Percentiles rank a stretch among this genome's conserved stretches.
phyloP scores from a whole-genome alignment of 2,888 invertebrate species.

The Apotomis capreana region DNA sequence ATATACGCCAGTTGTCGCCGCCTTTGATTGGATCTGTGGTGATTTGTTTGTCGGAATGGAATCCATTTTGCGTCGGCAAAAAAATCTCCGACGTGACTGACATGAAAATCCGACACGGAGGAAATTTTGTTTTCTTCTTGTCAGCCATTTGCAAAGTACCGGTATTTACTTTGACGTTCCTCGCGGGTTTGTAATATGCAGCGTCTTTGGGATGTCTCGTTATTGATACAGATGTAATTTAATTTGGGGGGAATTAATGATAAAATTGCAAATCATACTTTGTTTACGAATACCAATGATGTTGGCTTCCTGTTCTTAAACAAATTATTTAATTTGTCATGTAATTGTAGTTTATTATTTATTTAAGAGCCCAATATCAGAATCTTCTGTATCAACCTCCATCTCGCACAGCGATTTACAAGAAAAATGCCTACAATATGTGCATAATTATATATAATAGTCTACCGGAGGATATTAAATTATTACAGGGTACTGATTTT shows the following conservation, averaged over 20 bases:
- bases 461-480: too few species aligned
- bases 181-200: conserved; percentile 51
- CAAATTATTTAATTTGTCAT: too few species aligned
- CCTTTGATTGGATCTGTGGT: conserved; percentile 67
- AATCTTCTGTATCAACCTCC: too few species aligned
- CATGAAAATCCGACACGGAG: conserved; percentile 65
- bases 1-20: conserved; percentile 54
- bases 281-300: conserved; percentile 3
- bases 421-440: too few species aligned
- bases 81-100: conserved; percentile 71
- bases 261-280: conserved; percentile 8
- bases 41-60: conserved; percentile 69
- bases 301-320: conserved; percentile 1
- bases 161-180: conserved; percentile 58
- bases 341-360: too few species aligned
- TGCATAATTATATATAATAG: too few species aligned
- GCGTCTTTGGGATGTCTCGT: conserved; percentile 55
- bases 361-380: too few species aligned
- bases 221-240: conserved; percentile 47
- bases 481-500: too few species aligned
- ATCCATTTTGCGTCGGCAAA: conserved; percentile 64
- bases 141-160: conserved; percentile 59
- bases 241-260: conserved; percentile 3
- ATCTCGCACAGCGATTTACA: too few species aligned
- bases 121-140: conserved; percentile 68